Percentiles rank a stretch among this genome's conserved stretches.
Evolutionary conservation across 1,140 invertebrate species (phyloP).

Genomic region (Pseudobourletiella spinata): DNA sequence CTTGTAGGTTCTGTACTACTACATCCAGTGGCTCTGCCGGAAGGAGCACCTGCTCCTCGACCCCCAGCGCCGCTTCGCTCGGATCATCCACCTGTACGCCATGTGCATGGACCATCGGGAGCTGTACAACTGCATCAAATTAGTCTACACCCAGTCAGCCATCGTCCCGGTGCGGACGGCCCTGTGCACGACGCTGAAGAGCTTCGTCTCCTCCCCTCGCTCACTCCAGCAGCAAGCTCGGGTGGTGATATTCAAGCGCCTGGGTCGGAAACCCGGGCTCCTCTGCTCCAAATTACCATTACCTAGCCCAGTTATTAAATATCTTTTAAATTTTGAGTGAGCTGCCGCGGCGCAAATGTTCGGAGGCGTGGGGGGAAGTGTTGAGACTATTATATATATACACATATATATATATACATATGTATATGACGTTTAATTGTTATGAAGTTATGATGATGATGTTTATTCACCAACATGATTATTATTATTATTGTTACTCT

Average conservation of each 20-base stretch:
- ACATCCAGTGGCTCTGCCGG: constrained; percentile 55
- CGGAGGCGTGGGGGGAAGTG: too few relatives aligned
- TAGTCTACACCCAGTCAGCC: constrained; percentile 46
- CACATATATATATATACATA: too few relatives aligned
- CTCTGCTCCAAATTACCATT: constrained; percentile 57
- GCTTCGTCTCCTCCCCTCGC: constrained; percentile 53
- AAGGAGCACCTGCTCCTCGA: constrained; percentile 57
- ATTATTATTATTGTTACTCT: too few relatives aligned
- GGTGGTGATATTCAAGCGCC: constrained; percentile 53
- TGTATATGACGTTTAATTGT: too few relatives aligned
- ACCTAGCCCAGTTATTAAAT: constrained; percentile 56
- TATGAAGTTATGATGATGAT: too few relatives aligned
- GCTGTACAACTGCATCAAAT: constrained; percentile 51
- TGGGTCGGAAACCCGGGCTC: constrained; percentile 52
- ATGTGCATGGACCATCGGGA: constrained; percentile 56
- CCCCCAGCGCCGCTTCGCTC: constrained; percentile 51
- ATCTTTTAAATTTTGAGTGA: constrained; percentile 56
- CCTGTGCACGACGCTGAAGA: constrained; percentile 51
- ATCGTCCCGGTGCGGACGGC: constrained; percentile 55
- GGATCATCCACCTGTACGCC: constrained; percentile 57
- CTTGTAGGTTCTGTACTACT: constrained; percentile 54
- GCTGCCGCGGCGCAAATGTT: too few relatives aligned
- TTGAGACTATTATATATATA: too few relatives aligned
- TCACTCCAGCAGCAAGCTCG: constrained; percentile 55
- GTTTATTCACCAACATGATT: too few relatives aligned